Conservation (phyloP, 2,888 invertebrate species). For the Harmothoe impar region DNA sequence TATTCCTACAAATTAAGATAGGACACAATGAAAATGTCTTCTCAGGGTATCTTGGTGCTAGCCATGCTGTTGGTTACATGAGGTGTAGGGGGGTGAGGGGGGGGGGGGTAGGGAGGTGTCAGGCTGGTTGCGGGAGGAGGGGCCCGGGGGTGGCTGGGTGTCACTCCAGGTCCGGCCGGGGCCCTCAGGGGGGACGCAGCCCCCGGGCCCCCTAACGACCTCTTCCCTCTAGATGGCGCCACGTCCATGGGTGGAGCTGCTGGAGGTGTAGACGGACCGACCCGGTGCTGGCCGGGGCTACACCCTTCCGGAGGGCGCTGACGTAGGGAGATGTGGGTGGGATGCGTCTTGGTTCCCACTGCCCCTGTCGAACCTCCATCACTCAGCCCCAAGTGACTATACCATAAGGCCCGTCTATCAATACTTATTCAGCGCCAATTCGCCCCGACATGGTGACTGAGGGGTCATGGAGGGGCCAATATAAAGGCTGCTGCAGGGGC, state of each 20-base stretch:
- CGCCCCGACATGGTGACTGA: neutral
- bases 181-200: constrained; percentile 12
- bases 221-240: neutral
- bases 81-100: neutral
- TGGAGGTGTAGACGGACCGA: neutral
- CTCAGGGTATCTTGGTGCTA: too few relatives aligned
- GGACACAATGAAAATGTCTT: too few relatives aligned
- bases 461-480: neutral
- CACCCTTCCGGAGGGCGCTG: neutral
- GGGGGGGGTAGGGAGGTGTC: neutral
- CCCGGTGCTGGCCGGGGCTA: neutral
- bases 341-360: neutral
- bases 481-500: neutral
- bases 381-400: constrained; percentile 5
- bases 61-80: neutral
- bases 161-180: neutral
- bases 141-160: neutral
- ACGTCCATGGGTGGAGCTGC: constrained; percentile 1
- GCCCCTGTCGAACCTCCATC: neutral
- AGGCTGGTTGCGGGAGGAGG: neutral
- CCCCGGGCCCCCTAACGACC: neutral
- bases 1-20: too few relatives aligned
- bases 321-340: neutral
- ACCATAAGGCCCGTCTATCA: constrained; percentile 11
- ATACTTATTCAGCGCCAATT: neutral